phyloP scores from a whole-genome alignment of 2,113 vertebrate genomes.

The Ammodytes marinus region DNA sequence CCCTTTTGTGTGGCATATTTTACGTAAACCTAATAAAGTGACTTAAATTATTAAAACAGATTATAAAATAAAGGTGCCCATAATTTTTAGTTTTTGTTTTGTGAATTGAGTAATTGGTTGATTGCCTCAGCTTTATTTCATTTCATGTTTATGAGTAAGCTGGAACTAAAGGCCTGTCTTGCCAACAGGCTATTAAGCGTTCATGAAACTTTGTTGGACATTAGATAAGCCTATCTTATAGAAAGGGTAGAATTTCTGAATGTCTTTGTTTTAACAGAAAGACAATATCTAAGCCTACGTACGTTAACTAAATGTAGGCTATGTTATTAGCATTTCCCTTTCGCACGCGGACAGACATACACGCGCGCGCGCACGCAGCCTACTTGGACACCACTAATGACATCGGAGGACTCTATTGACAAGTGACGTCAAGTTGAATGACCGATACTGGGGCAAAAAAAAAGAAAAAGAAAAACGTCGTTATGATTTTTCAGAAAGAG shows the following conservation, averaged over 20 bases:
- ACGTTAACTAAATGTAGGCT: too few relatives aligned
- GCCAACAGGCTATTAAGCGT: background rate
- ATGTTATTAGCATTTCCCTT: background rate
- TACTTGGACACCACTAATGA: background rate
- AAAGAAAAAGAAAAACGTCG: background rate
- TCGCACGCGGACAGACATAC: background rate
- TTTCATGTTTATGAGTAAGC: background rate
- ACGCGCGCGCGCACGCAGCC: conserved; percentile 1
- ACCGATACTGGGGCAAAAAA: conserved; percentile 35
- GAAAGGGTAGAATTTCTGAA: background rate
- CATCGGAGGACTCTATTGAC: conserved; percentile 22
- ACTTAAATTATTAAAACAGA: background rate
- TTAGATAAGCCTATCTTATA: too few relatives aligned
- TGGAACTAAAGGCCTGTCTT: background rate
- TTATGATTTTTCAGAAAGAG: background rate
- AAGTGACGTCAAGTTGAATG: conserved; percentile 47
- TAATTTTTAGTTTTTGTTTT: too few relatives aligned
- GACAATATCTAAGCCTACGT: background rate
- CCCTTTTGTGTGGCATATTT: background rate
- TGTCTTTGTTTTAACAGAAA: background rate
- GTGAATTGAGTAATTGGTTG: background rate
- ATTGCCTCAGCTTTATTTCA: background rate
- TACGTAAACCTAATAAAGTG: background rate
- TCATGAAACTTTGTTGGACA: background rate
- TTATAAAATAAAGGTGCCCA: background rate